phyloP scores from a whole-genome alignment of 2,113 vertebrate genomes.

The Stercorarius parasiticus region DNA sequence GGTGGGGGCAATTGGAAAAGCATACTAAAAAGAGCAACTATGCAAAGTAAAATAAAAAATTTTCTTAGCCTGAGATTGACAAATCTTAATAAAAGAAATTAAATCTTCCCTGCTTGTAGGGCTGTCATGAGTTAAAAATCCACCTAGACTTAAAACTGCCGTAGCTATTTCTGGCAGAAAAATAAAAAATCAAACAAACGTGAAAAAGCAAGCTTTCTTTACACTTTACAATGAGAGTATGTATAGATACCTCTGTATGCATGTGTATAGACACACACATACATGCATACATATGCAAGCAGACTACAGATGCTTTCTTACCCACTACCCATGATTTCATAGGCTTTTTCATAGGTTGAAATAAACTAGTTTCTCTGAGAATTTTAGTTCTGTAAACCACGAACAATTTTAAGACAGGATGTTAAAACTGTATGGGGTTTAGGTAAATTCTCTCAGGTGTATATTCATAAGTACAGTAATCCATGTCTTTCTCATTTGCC shows the following conservation, averaged over 20 bases:
- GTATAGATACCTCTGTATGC: not conserved
- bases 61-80: not conserved
- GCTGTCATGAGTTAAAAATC: not conserved
- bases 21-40: not conserved
- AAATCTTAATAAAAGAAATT: not conserved
- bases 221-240: not conserved
- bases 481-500: not conserved
- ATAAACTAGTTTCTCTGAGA: not conserved
- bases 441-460: not conserved
- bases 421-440: not conserved
- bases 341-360: not conserved
- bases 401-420: not conserved
- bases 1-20: not conserved
- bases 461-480: not conserved
- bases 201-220: not conserved
- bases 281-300: not conserved
- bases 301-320: not conserved
- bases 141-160: not conserved
- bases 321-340: not conserved
- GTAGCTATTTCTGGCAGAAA: not conserved
- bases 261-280: accelerated
- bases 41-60: not conserved
- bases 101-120: not conserved
- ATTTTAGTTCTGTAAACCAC: not conserved
- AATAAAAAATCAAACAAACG: not conserved